Evolutionary conservation across 2,113 vertebrate species (phyloP).

Genomic region (Phylloscopus trochiloides): DNA sequence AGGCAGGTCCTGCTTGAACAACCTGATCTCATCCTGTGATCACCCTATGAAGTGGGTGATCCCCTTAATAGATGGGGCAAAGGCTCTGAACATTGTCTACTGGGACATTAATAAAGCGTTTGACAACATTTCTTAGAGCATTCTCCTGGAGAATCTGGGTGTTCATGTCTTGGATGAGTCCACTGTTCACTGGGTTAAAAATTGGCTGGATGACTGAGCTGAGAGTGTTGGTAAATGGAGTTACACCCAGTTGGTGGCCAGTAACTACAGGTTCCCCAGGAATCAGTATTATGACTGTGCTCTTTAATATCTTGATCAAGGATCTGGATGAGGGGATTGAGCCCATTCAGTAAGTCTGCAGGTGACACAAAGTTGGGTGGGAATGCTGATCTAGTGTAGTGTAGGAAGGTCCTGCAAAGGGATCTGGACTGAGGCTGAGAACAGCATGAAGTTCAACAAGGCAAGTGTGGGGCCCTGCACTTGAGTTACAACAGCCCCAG

Average conservation of each 20-base stretch:
- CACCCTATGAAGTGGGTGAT: not conserved
- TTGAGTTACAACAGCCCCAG: not conserved
- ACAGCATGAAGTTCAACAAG: not conserved
- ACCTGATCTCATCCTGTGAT: not conserved
- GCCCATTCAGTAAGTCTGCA: not conserved
- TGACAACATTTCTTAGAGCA: not conserved
- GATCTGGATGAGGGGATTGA: not conserved
- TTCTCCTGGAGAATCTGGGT: not conserved
- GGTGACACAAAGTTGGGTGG: not conserved
- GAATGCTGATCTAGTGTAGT: not conserved
- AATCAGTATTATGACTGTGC: not conserved
- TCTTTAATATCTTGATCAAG: not conserved
- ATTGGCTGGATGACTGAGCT: not conserved
- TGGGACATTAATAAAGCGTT: not conserved
- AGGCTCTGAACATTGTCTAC: not conserved
- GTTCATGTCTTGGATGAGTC: accelerated
- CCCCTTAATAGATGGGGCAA: not conserved
- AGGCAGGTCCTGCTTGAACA: not conserved
- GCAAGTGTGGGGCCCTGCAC: not conserved
- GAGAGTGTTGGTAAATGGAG: not conserved
- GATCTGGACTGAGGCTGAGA: not conserved
- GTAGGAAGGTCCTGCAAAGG: too few relatives aligned
- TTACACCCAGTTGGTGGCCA: not conserved
- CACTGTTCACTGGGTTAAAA: not conserved
- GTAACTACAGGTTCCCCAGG: not conserved